phyloP scores from a whole-genome alignment of 2,888 invertebrate species.

The Andrena haemorrhoa region DNA sequence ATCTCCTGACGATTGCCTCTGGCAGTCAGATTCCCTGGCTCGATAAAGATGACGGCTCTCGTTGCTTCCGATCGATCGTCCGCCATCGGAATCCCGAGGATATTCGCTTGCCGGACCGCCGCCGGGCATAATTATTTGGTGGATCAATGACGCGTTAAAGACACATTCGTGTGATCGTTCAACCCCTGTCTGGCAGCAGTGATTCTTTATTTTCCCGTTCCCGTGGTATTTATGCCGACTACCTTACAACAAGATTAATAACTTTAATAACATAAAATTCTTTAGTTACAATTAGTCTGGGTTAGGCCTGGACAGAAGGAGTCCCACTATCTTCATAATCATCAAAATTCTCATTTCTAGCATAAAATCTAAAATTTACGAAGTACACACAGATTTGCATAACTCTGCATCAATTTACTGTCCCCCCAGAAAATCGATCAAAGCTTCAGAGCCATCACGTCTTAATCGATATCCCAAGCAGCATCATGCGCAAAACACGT shows the following conservation, averaged over 20 bases:
- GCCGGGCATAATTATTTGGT: conserved; percentile 75
- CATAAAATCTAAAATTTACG: background rate
- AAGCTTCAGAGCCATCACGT: background rate
- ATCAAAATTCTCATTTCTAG: too few relatives aligned
- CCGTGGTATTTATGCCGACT: too few relatives aligned
- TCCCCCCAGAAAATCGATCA: background rate
- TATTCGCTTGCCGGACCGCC: conserved; percentile 77
- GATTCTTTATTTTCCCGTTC: background rate
- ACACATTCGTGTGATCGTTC: conserved; percentile 4
- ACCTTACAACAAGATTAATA: too few relatives aligned
- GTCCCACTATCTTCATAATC: too few relatives aligned
- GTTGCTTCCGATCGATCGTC: conserved; percentile 58
- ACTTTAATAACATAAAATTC: too few relatives aligned
- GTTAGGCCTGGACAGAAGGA: too few relatives aligned
- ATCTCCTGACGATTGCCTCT: conserved; percentile 56
- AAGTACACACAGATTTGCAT: background rate
- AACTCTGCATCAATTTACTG: background rate
- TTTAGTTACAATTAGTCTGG: too few relatives aligned
- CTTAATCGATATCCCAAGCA: conserved; percentile 9
- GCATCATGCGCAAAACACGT: background rate
- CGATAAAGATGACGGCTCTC: conserved; percentile 70
- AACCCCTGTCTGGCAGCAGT: background rate
- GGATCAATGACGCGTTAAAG: conserved; percentile 43
- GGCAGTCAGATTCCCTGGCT: conserved; percentile 66
- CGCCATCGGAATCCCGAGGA: conserved; percentile 60